These are phyloP conservation scores for Acridotheres tristis DNA, from an alignment of 2,797 vertebrate species.

Conservation along the genomic window DNA sequence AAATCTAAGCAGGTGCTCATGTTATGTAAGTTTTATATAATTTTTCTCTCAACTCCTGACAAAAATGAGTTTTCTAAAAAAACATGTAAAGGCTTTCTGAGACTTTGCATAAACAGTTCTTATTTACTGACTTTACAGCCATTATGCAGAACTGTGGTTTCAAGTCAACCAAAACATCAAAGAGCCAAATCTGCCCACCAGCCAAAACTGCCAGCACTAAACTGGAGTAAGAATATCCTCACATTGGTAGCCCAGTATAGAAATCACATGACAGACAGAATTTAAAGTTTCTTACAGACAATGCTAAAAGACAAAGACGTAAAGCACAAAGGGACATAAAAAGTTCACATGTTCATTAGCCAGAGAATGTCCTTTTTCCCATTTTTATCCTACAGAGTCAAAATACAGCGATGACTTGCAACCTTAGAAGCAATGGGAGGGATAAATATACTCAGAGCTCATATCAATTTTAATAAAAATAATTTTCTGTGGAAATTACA, in stretches of 20 bases:
- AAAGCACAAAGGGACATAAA: background rate
- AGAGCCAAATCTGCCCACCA: background rate
- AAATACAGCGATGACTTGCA: background rate
- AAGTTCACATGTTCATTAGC: background rate
- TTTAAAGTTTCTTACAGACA: background rate
- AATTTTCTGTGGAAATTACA: background rate
- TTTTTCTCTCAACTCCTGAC: background rate
- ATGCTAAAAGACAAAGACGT: background rate
- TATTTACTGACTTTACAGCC: background rate
- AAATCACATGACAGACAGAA: background rate
- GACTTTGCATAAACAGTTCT: background rate
- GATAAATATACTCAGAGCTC: background rate
- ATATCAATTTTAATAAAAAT: background rate
- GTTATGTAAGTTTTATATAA: background rate
- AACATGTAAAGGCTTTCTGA: background rate
- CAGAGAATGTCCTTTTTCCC: background rate
- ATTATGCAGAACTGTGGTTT: background rate
- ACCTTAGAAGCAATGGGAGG: background rate
- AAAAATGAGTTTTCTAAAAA: background rate
- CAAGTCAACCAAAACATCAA: background rate
- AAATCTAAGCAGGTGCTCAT: background rate
- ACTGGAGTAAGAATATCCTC: background rate
- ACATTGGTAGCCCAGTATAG: background rate
- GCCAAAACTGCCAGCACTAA: rapidly evolving
- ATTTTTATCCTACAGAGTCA: background rate